Evolutionary conservation across 2,113 vertebrate genomes (phyloP).

Genomic region (Myanophis thanlyinensis): DNA sequence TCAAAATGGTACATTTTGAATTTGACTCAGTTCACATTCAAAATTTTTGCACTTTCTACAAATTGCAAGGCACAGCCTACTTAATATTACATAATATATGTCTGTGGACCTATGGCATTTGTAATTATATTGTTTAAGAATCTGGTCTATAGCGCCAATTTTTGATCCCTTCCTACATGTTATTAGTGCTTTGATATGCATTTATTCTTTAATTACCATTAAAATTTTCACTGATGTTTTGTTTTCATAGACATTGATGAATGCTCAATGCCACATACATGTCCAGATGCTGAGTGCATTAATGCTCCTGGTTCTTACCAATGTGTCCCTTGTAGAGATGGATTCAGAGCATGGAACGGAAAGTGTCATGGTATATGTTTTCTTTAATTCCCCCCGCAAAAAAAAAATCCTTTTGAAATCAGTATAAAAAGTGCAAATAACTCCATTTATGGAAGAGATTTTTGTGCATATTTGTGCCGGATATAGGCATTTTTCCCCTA

Average conservation of each 20-base stretch:
- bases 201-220: constrained; percentile 12
- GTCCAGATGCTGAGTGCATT: constrained; percentile 85
- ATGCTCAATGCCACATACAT: constrained; percentile 76
- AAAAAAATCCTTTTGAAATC: neutral
- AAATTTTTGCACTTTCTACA: neutral
- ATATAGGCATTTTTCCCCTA: neutral
- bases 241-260: constrained; percentile 85
- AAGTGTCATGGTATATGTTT: constrained; percentile 83
- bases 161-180: neutral
- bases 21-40: neutral
- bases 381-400: neutral
- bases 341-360: constrained; percentile 84
- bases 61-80: neutral
- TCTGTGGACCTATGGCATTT: neutral
- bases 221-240: neutral
- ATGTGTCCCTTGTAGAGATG: constrained; percentile 84
- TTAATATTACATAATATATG: neutral
- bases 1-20: neutral
- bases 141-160: neutral
- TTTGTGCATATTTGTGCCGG: neutral
- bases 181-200: neutral
- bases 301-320: constrained; percentile 85
- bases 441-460: neutral
- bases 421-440: neutral
- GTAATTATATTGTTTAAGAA: neutral